Evolutionary conservation across 2,888 invertebrate species (phyloP), one percentile per base, ranked within the genome.

Genomic region (Lepidocyrtoides sp.): DNA sequence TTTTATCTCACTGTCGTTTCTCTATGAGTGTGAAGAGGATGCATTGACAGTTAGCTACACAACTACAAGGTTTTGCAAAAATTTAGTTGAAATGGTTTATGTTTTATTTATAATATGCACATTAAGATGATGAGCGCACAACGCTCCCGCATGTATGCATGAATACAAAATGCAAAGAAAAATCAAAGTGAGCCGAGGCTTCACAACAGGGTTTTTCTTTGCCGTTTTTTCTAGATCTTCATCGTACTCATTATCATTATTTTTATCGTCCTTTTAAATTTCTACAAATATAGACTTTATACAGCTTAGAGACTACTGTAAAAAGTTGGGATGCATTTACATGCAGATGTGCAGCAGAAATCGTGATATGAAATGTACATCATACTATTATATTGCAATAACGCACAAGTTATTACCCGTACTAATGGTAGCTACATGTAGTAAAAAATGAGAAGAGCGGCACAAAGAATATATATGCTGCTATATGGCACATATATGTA

Each of bases 61-160:
- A n/a, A n/a, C n/a, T n/a, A n/a, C n/a, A 36, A 41, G 69, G 69
- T 32, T 69, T 69, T 36, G n/a, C 36, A 41, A 69, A 69, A 20
- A n/a, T 17, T 41, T 20, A 17, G 2, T 69, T 36, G 12, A 36
- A 41, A 20, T 72, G 12, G 23, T 79, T 54, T 79, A 51, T 79
- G 79, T 54, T 54, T 79, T 79, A 81, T 81, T 81, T 57, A 81
- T n/a, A n/a, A n/a, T 81, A 81, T 81, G 81, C 36, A 81, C 81
- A 81, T 81, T 81, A 81, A 81, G 81, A 81, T 81, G 81, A 81
- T 81, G 81, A 81, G 57, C 36, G 57, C 81, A 57, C 57, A 51
- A 77, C 17, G 48, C 48, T 77, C 26, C 17, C 29, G 51, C 77
- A 36, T 69, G 41, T 0, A 17, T 51, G 77, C 51, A 51, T 51